Conservation (phyloP, 2,113 vertebrate genomes). For the Bubo scandiacus region DNA sequence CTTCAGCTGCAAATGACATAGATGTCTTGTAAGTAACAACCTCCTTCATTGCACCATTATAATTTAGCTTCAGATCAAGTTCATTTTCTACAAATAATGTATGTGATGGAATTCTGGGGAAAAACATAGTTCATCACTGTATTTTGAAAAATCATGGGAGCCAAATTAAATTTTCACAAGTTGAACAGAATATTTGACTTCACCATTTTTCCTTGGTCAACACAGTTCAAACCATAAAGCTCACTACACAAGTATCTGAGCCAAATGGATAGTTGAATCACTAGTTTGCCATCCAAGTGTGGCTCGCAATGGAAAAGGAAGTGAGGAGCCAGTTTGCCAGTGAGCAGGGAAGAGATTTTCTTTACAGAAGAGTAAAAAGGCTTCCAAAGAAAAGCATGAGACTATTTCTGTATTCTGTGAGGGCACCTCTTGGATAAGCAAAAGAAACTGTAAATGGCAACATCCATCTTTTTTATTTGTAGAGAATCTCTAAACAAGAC, state of each 20-base stretch:
- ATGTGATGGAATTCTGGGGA: background rate
- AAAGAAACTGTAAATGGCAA: background rate
- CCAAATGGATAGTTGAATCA: background rate
- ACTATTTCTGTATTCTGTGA: background rate
- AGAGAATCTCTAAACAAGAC: background rate
- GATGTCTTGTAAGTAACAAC: background rate
- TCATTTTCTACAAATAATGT: background rate
- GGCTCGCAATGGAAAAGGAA: background rate
- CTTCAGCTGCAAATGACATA: background rate
- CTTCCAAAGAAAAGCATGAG: background rate
- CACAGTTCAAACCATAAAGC: background rate
- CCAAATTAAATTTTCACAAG: background rate
- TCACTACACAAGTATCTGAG: background rate
- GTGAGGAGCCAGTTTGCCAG: background rate
- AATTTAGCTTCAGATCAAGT: background rate
- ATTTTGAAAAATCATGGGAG: background rate
- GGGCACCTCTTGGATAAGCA: background rate
- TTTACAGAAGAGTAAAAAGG: background rate
- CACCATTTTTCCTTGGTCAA: background rate
- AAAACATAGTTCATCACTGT: background rate
- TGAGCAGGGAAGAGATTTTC: background rate
- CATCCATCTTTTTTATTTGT: background rate
- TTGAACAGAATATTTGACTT: background rate
- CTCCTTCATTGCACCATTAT: background rate
- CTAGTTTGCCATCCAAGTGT: background rate